These are phyloP conservation scores for Drosophila tristis DNA, from an alignment of 1,140 invertebrate genomes.

Conservation along the genomic window DNA sequence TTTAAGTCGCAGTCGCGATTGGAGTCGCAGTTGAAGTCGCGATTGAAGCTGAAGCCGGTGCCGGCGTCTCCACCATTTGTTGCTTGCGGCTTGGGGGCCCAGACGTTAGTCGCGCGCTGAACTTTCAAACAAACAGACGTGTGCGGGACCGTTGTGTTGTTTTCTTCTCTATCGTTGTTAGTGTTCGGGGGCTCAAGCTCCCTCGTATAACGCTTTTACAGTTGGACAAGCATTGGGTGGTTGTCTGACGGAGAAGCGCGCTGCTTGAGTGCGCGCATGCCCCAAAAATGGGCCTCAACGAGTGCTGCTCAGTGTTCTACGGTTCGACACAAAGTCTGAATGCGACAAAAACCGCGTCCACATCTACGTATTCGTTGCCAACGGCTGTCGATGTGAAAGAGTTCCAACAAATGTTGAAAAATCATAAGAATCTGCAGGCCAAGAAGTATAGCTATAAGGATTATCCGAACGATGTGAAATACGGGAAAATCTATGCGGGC, in stretches of 20 bases:
- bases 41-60: conserved; percentile 22
- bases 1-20: not conserved
- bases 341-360: conserved; percentile 55
- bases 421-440: conserved; percentile 79
- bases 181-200: not conserved
- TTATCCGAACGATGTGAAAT: conserved; percentile 73
- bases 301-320: conserved; percentile 81
- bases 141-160: conserved; percentile 16
- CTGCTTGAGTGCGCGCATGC: conserved; percentile 56
- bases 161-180: conserved; percentile 1
- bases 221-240: conserved; percentile 48
- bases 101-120: conserved; percentile 60
- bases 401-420: conserved; percentile 82
- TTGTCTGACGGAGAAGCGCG: conserved; percentile 8
- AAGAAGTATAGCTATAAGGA: conserved; percentile 74
- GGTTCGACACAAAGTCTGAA: conserved; percentile 80
- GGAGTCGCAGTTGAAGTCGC: conserved; percentile 12
- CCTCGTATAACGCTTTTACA: conserved; percentile 54
- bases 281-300: conserved; percentile 75
- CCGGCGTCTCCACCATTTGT: conserved; percentile 32
- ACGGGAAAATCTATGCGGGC: conserved; percentile 54
- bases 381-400: conserved; percentile 70
- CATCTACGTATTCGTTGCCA: conserved; percentile 69
- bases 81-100: conserved; percentile 26
- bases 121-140: conserved; percentile 70